Evolutionary conservation across 1,140 invertebrate genomes (phyloP), one percentile per base, ranked within the genome.

Genomic region (Dermatophagoides farinae): DNA sequence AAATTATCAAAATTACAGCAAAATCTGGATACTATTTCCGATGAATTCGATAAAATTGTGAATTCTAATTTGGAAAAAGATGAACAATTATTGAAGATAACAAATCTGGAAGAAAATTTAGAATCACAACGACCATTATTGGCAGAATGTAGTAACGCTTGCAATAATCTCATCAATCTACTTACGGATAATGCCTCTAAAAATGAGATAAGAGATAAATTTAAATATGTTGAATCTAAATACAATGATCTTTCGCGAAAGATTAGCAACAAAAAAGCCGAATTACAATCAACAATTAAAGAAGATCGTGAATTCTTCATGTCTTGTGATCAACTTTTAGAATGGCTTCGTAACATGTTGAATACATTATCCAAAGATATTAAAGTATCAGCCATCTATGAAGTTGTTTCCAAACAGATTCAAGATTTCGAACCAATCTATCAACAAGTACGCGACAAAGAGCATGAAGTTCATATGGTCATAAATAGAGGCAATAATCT

Each of bases 401-500:
- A 84, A 57, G 79, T 83, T 57, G 75, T 96, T 5, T 83, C 85
- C 65, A 81, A 87, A 68, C 90, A 95, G 74, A 75, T 90, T 40
- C 80, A 83, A 64, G 80, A 85, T 57, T 88, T 91, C 69, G 87
- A 90, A 72, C 86, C 86, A 1, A 77, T 88, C 18, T 91, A 92
- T 69, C 77, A 84, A 61, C 85, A 90, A 67, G 83, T 91, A 0
- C 82, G 89, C 73, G 79, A 81, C 55, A 82, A 88, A 63, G 89
- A 93, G 69, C 88, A 92, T 67, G 88, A 93, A 74, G 82, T 93
- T 0, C 88, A 91, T 62, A 89, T 92, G 85, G 75, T 95, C 5
- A 71, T 93, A 20, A 89, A 92, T 67, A 92, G 91, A 73, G 91
- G 89, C 64, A 67, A 39, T 20, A 55, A 55, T 23, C 14, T 55